Evolutionary conservation across 2,888 invertebrate species (phyloP), one percentile per base, ranked within the genome.

Genomic region (Cremastobaeus sp.): DNA sequence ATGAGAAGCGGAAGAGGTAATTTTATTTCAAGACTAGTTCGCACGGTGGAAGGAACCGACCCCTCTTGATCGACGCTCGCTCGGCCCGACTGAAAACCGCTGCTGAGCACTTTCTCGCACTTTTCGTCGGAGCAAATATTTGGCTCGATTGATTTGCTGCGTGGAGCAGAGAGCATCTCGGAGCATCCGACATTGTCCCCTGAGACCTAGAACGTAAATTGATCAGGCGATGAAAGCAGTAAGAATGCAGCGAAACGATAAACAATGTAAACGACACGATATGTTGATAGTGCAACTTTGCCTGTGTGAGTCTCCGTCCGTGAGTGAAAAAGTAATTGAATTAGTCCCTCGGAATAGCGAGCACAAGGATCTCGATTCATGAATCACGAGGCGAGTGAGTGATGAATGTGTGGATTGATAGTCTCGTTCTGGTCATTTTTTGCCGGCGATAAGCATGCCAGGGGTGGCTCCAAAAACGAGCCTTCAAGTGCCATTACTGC

Each of bases 321-420:
- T n/a, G n/a, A n/a, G n/a, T n/a, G n/a, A 25, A 25, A 62, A 62
- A 20, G 50, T 62, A 32, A 62, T 54, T 47, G 54, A 65, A 65
- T 64, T 54, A 65, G 30, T 25, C 37, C 47, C 54, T 30, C 21
- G 4, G n/a, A 15, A 39, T 30, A 65, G 37, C 47, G 37, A 65
- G 65, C 47, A 30, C 65, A 65, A 65, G 45, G 65, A 55, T 65
- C 47, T 65, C 54, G 65, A 47, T 54, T 54, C 47, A 65, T 65
- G 65, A 55, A 55, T 65, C 47, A 37, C 30, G 18, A 15, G 20
- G 17, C 9, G 54, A 25, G 30, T 52, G 64, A 64, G 25, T 64
- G 52, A 64, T 11, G 48, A 59, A 20, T 12, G 52, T 37, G 35
- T 32, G 18, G 52, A 52, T 37, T 52, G 37, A 52, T 52, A 37